Evolutionary conservation across 2,888 invertebrate genomes (phyloP).

Genomic region (Acleris laterana): DNA sequence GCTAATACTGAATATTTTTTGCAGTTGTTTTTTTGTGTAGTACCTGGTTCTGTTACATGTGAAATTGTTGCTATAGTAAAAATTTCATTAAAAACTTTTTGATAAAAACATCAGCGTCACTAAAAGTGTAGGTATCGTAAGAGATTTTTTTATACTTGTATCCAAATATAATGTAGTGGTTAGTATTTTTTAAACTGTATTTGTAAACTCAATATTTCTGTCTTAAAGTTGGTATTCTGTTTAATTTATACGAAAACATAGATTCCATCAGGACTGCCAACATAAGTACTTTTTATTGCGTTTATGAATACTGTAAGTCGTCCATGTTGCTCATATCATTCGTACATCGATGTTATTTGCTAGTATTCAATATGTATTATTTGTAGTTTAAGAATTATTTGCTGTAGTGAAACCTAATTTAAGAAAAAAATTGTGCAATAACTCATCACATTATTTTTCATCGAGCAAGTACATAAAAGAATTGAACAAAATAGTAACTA

Average conservation of each 20-base stretch:
- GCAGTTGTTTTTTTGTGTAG: background rate
- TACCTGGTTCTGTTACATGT: constrained; percentile 37
- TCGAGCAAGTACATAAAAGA: constrained; percentile 31
- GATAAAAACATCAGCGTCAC: constrained; percentile 45
- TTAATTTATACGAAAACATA: background rate
- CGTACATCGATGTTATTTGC: constrained; percentile 71
- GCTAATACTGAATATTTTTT: no score
- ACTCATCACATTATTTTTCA: constrained; percentile 43
- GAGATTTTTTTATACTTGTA: constrained; percentile 35
- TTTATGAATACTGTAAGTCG: constrained; percentile 41
- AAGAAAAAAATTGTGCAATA: constrained; percentile 46
- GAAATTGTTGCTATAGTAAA: constrained; percentile 46
- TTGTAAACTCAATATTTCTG: constrained; percentile 16
- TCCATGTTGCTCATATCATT: constrained; percentile 67
- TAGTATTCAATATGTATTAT: constrained; percentile 39
- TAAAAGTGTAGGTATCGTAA: constrained; percentile 50
- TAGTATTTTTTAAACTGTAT: constrained; percentile 16
- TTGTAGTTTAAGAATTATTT: constrained; percentile 2
- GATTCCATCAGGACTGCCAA: constrained; percentile 4
- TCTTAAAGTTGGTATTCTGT: constrained; percentile 8
- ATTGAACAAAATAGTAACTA: constrained; percentile 47
- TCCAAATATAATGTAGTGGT: constrained; percentile 20
- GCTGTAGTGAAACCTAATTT: constrained; percentile 31
- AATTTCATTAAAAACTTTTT: constrained; percentile 60
- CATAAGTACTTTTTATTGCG: constrained; percentile 35